Conservation (phyloP, 2,113 vertebrate species). For the Hydropotes inermis region DNA sequence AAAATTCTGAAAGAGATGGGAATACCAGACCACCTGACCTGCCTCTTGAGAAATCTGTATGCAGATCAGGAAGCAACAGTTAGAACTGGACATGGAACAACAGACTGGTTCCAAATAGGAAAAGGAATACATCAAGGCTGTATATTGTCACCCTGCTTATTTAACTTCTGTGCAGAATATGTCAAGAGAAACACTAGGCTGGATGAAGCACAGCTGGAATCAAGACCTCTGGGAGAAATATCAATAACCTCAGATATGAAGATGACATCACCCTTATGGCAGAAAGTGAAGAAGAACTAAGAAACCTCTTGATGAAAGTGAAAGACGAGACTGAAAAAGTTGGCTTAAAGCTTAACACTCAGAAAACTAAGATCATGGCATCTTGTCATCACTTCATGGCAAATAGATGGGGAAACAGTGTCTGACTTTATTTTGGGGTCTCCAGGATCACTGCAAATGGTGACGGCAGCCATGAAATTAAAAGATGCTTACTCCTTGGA, state of each 20-base stretch:
- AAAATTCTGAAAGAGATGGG: neutral
- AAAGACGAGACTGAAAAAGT: neutral
- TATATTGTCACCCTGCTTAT: neutral
- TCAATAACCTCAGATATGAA: neutral
- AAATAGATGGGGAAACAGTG: neutral
- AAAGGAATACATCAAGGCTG: neutral
- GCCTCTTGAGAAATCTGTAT: neutral
- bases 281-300: neutral
- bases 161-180: neutral
- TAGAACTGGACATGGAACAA: neutral
- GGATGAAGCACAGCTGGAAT: neutral
- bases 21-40: neutral
- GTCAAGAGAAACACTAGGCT: neutral
- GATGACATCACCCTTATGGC: neutral
- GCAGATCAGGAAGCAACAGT: neutral
- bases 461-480: neutral
- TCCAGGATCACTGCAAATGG: neutral
- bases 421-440: no score
- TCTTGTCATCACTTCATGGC: neutral
- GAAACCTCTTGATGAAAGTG: neutral
- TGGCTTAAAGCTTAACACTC: neutral
- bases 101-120: neutral
- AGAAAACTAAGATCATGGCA: neutral
- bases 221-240: neutral
- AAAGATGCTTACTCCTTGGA: neutral